These are phyloP conservation scores for Magallana ariakensis DNA, from an alignment of 1,140 invertebrate species.

Conservation along the genomic window DNA sequence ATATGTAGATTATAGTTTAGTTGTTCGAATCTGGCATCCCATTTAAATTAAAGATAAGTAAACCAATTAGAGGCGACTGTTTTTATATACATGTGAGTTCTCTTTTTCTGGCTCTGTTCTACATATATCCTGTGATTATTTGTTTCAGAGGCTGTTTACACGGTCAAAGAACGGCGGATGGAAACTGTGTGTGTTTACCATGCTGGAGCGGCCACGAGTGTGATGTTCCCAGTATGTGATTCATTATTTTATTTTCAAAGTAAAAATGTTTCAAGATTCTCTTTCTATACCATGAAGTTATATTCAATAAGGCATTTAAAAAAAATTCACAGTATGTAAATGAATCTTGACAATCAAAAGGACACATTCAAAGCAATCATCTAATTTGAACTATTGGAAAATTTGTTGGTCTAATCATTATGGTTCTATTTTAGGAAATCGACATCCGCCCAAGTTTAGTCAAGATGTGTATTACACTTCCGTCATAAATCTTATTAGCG, in stretches of 20 bases:
- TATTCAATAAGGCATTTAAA: too few relatives aligned
- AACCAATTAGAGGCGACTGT: too few relatives aligned
- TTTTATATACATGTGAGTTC: too few relatives aligned
- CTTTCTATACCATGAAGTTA: too few relatives aligned
- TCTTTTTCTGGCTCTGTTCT: too few relatives aligned
- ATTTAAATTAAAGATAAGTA: too few relatives aligned
- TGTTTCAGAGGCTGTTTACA: constrained; percentile 37
- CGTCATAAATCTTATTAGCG: background rate
- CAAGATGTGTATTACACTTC: constrained; percentile 26
- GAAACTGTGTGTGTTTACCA: constrained; percentile 50
- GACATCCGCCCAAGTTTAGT: constrained; percentile 42
- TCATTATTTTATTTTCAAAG: background rate
- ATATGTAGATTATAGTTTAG: too few relatives aligned
- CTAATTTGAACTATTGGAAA: background rate
- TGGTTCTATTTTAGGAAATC: constrained; percentile 50
- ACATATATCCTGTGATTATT: background rate
- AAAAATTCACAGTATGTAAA: too few relatives aligned
- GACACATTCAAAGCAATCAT: background rate
- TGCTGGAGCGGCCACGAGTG: constrained; percentile 58
- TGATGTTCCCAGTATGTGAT: constrained; percentile 49
- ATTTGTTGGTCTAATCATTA: background rate
- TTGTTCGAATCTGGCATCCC: too few relatives aligned
- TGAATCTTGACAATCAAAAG: too few relatives aligned
- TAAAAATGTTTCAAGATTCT: too few relatives aligned
- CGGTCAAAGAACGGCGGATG: constrained; percentile 29